These are phyloP conservation scores for Myripristis jacobus DNA, from an alignment of 2,797 vertebrate species.

Conservation along the genomic window DNA sequence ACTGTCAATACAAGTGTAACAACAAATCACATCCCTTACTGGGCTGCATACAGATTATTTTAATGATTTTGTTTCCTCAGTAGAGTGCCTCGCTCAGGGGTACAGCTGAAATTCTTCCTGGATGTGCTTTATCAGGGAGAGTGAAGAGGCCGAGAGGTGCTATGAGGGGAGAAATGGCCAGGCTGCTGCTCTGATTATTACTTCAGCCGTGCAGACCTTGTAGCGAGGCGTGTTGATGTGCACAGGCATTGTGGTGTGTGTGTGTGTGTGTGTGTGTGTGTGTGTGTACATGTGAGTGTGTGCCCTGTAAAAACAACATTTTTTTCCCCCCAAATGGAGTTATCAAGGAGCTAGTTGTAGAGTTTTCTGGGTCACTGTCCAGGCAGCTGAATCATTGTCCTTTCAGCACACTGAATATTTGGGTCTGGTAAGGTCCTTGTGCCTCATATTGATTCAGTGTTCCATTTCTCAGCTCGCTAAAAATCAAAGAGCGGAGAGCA, in stretches of 20 bases:
- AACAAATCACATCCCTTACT: too few species aligned
- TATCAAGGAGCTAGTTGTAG: conserved; percentile 19
- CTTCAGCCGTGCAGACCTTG: conserved; percentile 9
- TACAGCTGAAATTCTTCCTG: not conserved
- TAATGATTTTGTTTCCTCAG: not conserved
- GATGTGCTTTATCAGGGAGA: conserved; percentile 1
- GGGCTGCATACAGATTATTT: conserved; percentile 3
- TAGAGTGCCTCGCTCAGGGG: not conserved
- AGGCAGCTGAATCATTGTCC: conserved; percentile 26
- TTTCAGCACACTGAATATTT: conserved; percentile 35
- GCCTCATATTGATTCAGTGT: conserved; percentile 38
- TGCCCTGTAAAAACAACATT: not conserved
- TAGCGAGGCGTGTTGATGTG: not conserved
- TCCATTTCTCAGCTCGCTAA: conserved; percentile 12
- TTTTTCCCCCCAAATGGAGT: conserved; percentile 6
- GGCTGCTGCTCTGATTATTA: not conserved
- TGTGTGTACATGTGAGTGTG: not conserved
- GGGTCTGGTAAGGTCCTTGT: conserved; percentile 10
- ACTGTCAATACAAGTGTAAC: too few species aligned
- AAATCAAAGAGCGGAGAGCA: conserved; percentile 15
- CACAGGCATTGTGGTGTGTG: not conserved
- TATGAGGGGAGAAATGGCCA: not conserved
- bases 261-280: not conserved
- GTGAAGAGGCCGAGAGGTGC: not conserved
- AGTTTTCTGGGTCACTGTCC: conserved; percentile 28